These are phyloP conservation scores for Papilio demoleus DNA, from an alignment of 2,888 invertebrate genomes.

Conservation along the genomic window DNA sequence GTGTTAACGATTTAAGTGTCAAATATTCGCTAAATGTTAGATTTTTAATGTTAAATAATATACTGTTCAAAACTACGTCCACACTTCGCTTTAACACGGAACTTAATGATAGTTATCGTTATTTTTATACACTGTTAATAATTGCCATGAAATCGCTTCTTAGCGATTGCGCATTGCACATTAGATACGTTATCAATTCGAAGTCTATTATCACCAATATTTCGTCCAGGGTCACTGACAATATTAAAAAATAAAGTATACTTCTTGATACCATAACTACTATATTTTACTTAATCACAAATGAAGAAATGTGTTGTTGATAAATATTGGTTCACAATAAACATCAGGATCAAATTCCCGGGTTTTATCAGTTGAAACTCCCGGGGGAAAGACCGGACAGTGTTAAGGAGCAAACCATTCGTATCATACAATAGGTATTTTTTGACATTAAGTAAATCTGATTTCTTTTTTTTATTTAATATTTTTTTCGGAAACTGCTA, in stretches of 20 bases:
- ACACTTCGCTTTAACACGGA: too few relatives aligned
- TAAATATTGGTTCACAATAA: not conserved
- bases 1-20: conserved; percentile 37
- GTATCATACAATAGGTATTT: not conserved
- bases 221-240: too few relatives aligned
- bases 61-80: not conserved
- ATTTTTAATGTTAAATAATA: not conserved
- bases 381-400: conserved; percentile 16
- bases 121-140: too few relatives aligned
- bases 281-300: too few relatives aligned
- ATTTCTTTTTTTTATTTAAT: not conserved
- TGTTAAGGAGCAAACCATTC: not conserved
- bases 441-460: not conserved
- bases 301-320: not conserved
- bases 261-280: too few relatives aligned
- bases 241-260: not conserved
- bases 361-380: conserved; percentile 28
- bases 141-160: too few relatives aligned
- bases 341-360: conserved; percentile 30
- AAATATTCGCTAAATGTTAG: conserved; percentile 2
- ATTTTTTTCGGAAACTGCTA: too few relatives aligned
- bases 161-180: too few relatives aligned
- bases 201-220: too few relatives aligned
- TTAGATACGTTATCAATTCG: too few relatives aligned
- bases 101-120: too few relatives aligned